phyloP scores from a whole-genome alignment of 1,140 invertebrate species.

The Subanguina moxae region DNA sequence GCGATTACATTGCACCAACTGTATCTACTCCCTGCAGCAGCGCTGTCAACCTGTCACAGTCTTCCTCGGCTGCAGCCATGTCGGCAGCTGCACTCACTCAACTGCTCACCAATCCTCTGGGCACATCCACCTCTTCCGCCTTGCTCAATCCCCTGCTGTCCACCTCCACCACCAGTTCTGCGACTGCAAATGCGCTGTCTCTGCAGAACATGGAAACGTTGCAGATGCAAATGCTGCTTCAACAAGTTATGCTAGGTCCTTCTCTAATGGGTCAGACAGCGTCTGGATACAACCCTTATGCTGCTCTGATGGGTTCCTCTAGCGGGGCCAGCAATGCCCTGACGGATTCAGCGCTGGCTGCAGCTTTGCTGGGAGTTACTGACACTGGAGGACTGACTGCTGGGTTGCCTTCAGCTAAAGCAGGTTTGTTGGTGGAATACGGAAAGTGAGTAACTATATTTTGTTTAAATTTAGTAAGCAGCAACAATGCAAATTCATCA shows the following conservation, averaged over 20 bases:
- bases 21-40: background rate
- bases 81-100: constrained; percentile 11
- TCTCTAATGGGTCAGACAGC: background rate
- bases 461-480: no score
- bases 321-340: background rate
- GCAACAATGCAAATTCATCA: no score
- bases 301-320: constrained; percentile 18
- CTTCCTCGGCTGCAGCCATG: constrained; percentile 6
- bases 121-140: constrained; percentile 7
- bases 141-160: background rate
- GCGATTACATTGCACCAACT: constrained; percentile 15
- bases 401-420: background rate
- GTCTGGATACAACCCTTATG: constrained; percentile 31
- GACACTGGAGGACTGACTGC: constrained; percentile 2
- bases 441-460: no score
- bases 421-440: no score
- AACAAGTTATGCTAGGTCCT: constrained; percentile 10
- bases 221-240: constrained; percentile 37
- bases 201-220: constrained; percentile 28
- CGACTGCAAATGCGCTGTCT: constrained; percentile 6
- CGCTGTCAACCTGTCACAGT: constrained; percentile 10
- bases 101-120: constrained; percentile 11
- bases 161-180: constrained; percentile 2
- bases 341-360: constrained; percentile 11
- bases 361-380: background rate